Base-by-base conservation (phyloP, 1,140 invertebrate species). In the Drosophila ohnishii region DNA sequence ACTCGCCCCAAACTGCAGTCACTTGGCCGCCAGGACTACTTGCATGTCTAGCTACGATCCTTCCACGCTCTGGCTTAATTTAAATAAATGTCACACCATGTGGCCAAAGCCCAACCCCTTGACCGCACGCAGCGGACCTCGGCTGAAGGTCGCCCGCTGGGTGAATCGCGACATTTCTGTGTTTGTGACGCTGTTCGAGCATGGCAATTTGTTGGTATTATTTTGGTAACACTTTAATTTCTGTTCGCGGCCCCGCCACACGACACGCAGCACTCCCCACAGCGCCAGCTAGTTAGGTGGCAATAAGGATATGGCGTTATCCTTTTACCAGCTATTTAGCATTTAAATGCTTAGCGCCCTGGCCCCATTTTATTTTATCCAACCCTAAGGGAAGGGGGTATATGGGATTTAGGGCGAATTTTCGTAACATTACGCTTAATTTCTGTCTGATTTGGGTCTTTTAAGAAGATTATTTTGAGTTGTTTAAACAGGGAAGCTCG, bases 191-290 rank as follows among this genome's bases (percentile, higher is more conserved):
- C 35, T 75, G 58, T 63, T 71, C 70, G 71, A 71, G 66, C 70
- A 34, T 39, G 75, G 71, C 83, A 86, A 86, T 86, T 86, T 86
- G 83, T 83, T 86, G 83, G 81, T 86, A 87, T 86, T 86, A 86
- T 86, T 87, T 88, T 87, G 79, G 79, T 86, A 86, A 86, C 83
- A 86, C 84, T 86, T 86, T 86, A 83, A 86, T 86, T 86, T 86
- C 59, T 80, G 71, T 60, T 53, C 48, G 63, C 53, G 35, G 37
- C 42, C 48, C 65, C 44, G 61, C 57, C 67, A 57, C 71, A 47
- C 65, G 42, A 64, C 77, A 48, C 47, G 45, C 60, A 48, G 48
- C 62, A 47, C 53, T 64, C 56, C 56, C 37, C 73, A 53, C 80
- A 79, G 80, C 72, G 40, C 66, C 80, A 62, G 61, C 73, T 76